These are phyloP conservation scores for Glossosoma conforme DNA, from an alignment of 1,140 invertebrate species.

Conservation along the genomic window DNA sequence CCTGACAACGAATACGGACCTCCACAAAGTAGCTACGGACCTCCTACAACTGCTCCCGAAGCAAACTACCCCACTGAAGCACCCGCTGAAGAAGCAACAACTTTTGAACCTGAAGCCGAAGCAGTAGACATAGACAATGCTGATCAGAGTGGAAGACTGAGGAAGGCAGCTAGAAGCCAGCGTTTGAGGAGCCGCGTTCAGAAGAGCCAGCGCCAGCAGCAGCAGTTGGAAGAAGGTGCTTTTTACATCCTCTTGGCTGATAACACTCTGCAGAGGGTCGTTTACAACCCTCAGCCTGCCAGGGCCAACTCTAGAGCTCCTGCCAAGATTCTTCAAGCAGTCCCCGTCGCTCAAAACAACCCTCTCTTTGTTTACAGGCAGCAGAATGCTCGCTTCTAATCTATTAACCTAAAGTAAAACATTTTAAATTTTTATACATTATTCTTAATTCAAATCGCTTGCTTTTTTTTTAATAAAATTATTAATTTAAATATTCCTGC, in stretches of 20 bases:
- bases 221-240: not conserved
- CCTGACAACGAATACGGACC: slow-evolving; percentile 43
- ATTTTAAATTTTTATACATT: too few relatives aligned
- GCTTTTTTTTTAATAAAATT: too few relatives aligned
- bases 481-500: too few relatives aligned
- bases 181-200: slow-evolving; percentile 8
- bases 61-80: not conserved
- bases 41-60: slow-evolving; percentile 24
- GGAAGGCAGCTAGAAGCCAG: slow-evolving; percentile 5
- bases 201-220: slow-evolving; percentile 8
- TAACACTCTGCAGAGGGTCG: slow-evolving; percentile 15
- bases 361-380: not conserved
- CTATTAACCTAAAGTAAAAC: too few relatives aligned
- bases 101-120: slow-evolving; percentile 11
- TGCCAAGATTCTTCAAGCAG: slow-evolving; percentile 11
- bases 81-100: slow-evolving; percentile 1
- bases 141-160: slow-evolving; percentile 11
- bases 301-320: slow-evolving; percentile 9
- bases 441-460: too few relatives aligned
- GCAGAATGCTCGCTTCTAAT: slow-evolving; percentile 14
- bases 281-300: slow-evolving; percentile 5
- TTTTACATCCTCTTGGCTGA: slow-evolving; percentile 19
- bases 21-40: slow-evolving; percentile 36
- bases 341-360: not conserved
- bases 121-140: not conserved